phyloP scores from a whole-genome alignment of 30 jellyfish, hydroid and myxozoan species.

The Turritopsis rubra region DNA sequence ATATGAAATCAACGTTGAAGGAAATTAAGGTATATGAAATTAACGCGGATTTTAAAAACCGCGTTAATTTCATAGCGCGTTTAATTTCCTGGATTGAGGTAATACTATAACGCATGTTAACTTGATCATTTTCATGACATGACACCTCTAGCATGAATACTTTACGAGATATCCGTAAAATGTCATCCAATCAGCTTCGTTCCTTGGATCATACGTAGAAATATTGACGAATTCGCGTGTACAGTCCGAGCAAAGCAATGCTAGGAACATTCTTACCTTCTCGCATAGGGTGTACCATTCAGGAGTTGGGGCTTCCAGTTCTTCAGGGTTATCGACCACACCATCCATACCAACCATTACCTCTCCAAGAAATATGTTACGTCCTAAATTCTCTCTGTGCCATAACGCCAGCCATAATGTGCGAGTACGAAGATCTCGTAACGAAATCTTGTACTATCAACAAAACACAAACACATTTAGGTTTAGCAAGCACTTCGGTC shows the following conservation, averaged over 20 bases:
- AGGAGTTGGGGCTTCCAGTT: conserved; percentile 28
- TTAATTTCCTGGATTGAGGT: too few relatives aligned
- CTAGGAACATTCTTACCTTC: conserved; percentile 34
- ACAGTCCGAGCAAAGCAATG: background rate
- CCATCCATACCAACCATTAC: conserved; percentile 47
- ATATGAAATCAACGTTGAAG: too few relatives aligned
- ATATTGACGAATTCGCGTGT: too few relatives aligned
- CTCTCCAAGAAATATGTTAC: conserved; percentile 86
- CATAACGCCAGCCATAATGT: conserved; percentile 71
- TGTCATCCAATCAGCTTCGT: too few relatives aligned
- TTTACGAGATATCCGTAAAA: too few relatives aligned
- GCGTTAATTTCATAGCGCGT: too few relatives aligned
- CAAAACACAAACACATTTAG: background rate
- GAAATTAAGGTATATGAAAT: too few relatives aligned
- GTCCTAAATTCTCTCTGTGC: conserved; percentile 86
- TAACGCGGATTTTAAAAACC: too few relatives aligned
- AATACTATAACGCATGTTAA: too few relatives aligned
- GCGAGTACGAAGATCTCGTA: conserved; percentile 58
- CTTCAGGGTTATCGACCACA: conserved; percentile 26
- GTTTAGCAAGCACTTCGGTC: background rate
- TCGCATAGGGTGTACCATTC: conserved; percentile 70
- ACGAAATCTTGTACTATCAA: conserved; percentile 46
- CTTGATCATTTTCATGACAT: too few relatives aligned
- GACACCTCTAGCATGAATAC: too few relatives aligned
- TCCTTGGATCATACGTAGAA: too few relatives aligned